Evolutionary conservation across 64 coral and sea anemone genomes (phyloP).

Genomic region (Porites australiensis): DNA sequence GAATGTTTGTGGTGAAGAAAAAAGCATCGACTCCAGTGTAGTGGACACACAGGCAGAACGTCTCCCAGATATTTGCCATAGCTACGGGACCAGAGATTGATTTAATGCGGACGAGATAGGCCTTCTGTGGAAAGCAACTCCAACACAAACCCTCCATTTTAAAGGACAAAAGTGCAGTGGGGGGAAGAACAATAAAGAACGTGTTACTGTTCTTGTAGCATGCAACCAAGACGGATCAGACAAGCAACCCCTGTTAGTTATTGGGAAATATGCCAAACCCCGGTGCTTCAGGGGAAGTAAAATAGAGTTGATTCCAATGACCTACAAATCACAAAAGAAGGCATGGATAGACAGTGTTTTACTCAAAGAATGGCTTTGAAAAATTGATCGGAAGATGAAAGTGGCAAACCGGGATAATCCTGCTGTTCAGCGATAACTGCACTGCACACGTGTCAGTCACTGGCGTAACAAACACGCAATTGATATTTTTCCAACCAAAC

Average conservation of each 20-base stretch:
- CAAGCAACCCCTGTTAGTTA: constrained; percentile 72
- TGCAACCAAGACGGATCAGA: constrained; percentile 71
- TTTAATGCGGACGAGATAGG: constrained; percentile 65
- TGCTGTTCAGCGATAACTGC: constrained; percentile 59
- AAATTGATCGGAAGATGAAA: constrained; percentile 63
- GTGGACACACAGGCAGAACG: constrained; percentile 51
- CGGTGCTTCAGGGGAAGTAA: constrained; percentile 51
- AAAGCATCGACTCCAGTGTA: constrained; percentile 60
- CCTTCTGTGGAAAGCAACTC: constrained; percentile 71
- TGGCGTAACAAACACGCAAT: constrained; percentile 61
- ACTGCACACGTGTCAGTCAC: constrained; percentile 32
- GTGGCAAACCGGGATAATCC: constrained; percentile 64
- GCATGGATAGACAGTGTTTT: constrained; percentile 73
- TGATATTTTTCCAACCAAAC: constrained; percentile 73
- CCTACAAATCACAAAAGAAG: constrained; percentile 64
- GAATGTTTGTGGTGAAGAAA: constrained; percentile 50
- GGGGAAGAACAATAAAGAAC: constrained; percentile 66
- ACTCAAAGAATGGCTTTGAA: constrained; percentile 72
- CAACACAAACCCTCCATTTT: constrained; percentile 66
- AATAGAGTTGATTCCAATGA: constrained; percentile 51
- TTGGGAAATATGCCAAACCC: constrained; percentile 64
- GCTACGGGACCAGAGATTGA: constrained; percentile 30
- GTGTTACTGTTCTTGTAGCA: constrained; percentile 51
- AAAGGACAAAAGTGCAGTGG: constrained; percentile 74
- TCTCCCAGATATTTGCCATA: constrained; percentile 75